These are phyloP conservation scores for Cheilosia soror DNA, from an alignment of 2,888 invertebrate genomes.

Conservation along the genomic window DNA sequence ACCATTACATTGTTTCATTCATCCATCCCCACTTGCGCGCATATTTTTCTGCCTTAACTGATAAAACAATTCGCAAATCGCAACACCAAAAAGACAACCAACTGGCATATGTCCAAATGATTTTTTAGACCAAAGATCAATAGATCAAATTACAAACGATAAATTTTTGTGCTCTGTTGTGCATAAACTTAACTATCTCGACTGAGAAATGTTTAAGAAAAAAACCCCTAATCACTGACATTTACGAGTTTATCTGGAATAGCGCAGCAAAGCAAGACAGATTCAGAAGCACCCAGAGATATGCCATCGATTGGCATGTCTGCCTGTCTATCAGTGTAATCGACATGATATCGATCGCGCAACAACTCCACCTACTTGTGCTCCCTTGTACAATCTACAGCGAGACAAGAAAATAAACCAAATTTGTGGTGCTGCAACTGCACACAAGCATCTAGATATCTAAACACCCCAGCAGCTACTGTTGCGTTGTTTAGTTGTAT, in stretches of 20 bases:
- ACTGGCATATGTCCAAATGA: constrained; percentile 58
- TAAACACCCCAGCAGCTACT: neutral
- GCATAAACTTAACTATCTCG: neutral
- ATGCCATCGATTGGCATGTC: constrained; percentile 44
- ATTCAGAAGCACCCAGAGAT: constrained; percentile 32
- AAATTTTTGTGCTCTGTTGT: constrained; percentile 28
- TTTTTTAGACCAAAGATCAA: constrained; percentile 70
- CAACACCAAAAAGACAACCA: neutral
- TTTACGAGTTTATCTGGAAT: constrained; percentile 60
- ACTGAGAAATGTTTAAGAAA: constrained; percentile 6
- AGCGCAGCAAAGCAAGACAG: constrained; percentile 5
- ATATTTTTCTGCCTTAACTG: constrained; percentile 15
- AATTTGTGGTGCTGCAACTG: constrained; percentile 16
- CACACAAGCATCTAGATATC: constrained; percentile 16
- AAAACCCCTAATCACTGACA: constrained; percentile 54
- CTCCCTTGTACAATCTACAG: constrained; percentile 5
- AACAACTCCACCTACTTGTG: constrained; percentile 56
- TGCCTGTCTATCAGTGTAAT: constrained; percentile 60
- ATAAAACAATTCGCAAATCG: constrained; percentile 37
- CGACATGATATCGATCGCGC: constrained; percentile 46
- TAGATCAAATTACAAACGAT: constrained; percentile 63
- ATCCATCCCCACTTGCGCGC: neutral
- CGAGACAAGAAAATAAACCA: constrained; percentile 15
- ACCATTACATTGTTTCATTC: constrained; percentile 28
- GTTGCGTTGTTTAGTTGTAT: constrained; percentile 44